Evolutionary conservation across 2,797 vertebrate genomes (phyloP), one percentile per base, ranked within the genome.

Genomic region (Galaxias olidus): DNA sequence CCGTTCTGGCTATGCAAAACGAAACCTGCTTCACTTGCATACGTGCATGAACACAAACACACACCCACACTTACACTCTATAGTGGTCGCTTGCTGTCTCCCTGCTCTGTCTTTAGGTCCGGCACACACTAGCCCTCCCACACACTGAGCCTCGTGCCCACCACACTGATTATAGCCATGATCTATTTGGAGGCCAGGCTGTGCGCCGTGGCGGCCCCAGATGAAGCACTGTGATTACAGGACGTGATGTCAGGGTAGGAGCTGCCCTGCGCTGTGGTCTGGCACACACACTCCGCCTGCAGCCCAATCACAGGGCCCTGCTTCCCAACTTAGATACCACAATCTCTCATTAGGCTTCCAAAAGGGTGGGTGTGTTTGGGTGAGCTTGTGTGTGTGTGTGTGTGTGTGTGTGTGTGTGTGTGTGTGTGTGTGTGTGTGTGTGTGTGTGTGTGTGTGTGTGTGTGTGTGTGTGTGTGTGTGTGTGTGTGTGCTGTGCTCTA

Each of bases 101-200:
- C 2, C 30, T 30, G 3, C 30, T 6, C 30, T 30, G 30, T 30
- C 30, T 30, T 30, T 30, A 30, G 30, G 30, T 30, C 30, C 2
- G 30, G 30, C 30, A 30, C 30, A 30, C 30, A 30, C 30, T 6
- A 30, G 30, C 51, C n/a, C 51, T 14, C 19, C 15, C 13, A 15
- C 62, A 70, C 53, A 71, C 59, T 66, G n/a, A 67, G 46, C 60
- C 50, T 75, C 69, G 65, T 65, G 41, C 63, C 68, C 12, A 0
- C 40, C 1, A 51, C 58, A 53, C 4, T 85, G 76, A 90, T 91
- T 90, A 90, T 41, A 90, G 87, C 79, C 67, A 61, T 56, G 45
- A 17, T 69, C 76, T 90, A 88, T 89, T 90, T 87, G 62, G 20
- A 78, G 61, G 14, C 14, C 47, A 69, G 19, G 73, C 8, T 12